Percentiles rank a stretch among this genome's conserved stretches.
Evolutionary conservation across 2,797 vertebrate species (phyloP).

Genomic region (Malacoraja senta): DNA sequence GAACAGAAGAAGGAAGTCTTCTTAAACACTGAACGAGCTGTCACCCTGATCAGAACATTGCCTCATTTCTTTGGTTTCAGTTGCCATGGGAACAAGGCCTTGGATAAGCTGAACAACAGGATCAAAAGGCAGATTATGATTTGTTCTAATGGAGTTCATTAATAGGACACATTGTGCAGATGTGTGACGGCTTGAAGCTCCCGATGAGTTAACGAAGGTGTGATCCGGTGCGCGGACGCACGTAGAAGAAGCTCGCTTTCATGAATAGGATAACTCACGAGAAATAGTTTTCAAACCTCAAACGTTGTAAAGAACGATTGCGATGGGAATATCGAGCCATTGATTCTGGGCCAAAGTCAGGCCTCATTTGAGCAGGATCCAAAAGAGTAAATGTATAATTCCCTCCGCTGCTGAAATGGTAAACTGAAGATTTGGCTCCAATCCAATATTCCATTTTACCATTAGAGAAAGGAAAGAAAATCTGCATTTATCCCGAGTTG

Average conservation of each 20-base stretch:
- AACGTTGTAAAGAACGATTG: conserved; percentile 10
- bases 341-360: conserved; percentile 26
- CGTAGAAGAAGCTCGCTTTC: not conserved
- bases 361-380: conserved; percentile 22
- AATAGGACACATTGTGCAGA: not conserved
- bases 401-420: conserved; percentile 23
- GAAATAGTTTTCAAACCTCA: conserved; percentile 5
- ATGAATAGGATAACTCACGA: not conserved
- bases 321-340: not conserved
- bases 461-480: conserved; percentile 17
- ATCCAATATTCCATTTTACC: conserved; percentile 32
- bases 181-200: conserved; percentile 13
- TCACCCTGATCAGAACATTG: conserved; percentile 8
- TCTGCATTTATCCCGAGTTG: not conserved
- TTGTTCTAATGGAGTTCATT: conserved; percentile 27
- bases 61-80: conserved; percentile 24
- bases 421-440: conserved; percentile 24
- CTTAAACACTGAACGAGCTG: conserved; percentile 28
- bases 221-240: not conserved
- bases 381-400: conserved; percentile 8
- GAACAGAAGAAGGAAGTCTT: conserved; percentile 12
- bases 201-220: conserved; percentile 16
- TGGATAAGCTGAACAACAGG: conserved; percentile 30
- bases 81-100: conserved; percentile 23
- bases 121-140: conserved; percentile 35